Evolutionary conservation across 2,113 vertebrate species (phyloP), one percentile per base, ranked within the genome.

Genomic region (Gambusia holbrooki): DNA sequence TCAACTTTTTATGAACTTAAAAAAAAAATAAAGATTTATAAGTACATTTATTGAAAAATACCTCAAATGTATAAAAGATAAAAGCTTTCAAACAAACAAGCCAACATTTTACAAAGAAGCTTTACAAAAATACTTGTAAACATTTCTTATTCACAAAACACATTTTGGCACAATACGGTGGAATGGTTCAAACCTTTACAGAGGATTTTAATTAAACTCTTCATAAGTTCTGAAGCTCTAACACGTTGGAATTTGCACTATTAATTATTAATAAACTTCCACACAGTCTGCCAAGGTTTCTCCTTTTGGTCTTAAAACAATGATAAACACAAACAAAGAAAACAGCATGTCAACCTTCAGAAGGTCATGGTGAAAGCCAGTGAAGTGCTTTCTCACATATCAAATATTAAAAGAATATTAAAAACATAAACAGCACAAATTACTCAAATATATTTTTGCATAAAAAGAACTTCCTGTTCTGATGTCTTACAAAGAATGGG

Each of bases 1-100:
- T 10, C 22, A 7, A 58, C 22, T 58, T 19, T 54, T 25, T n/a
- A 5, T 9, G 25, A 58, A 6, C 9, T n/a, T n/a, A 22, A 51
- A 19, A 54, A 22, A 25, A 8, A 60, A 58, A 76, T 17, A 11
- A 37, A 37, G 35, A 76, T 85, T 85, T 88, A 67, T 48, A 78
- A 82, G 79, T 62, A 82, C 64, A 79, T 94, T 94, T 94, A 94
- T 93, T 94, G 88, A 69, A 93, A 92, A 94, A 92, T 71, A 73
- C 65, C 69, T 74, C 64, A 91, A 83, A 88, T 82, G 76, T 92
- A 92, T 79, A 89, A 93, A 94, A 91, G 76, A 81, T 88, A 89
- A 86, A 83, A 78, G 76, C 68, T 27, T 86, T 84, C 79, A 84
- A 89, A 87, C 88, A 89, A 62, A 91, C 83, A 90, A 84, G 89